Percentiles rank a stretch among this genome's conserved stretches.
Evolutionary conservation across 2,113 vertebrate species (phyloP).

Genomic region (Jacana jacana): DNA sequence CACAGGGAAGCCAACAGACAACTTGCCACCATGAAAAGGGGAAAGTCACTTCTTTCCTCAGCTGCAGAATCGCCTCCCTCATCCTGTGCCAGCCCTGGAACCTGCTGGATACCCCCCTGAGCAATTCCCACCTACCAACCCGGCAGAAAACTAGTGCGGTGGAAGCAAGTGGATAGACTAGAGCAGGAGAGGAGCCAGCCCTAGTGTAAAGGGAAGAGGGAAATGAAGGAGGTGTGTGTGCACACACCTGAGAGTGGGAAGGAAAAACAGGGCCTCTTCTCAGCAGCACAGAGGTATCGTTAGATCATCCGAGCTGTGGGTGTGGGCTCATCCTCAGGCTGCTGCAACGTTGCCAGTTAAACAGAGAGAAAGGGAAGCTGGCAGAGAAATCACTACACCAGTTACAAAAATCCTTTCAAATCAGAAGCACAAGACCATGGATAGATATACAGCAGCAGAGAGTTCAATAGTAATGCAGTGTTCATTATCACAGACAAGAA

Average conservation of each 20-base stretch:
- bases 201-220: not conserved
- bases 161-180: not conserved
- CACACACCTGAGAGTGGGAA: not conserved
- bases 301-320: not conserved
- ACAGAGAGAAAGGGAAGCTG: not conserved
- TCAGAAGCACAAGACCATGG: not conserved
- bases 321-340: not conserved
- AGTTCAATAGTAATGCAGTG: not conserved
- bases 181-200: not conserved
- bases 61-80: not conserved
- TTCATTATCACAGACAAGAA: not conserved
- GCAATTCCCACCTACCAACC: not conserved
- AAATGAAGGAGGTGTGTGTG: not conserved
- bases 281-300: accelerated
- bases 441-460: not conserved
- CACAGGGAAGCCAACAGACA: not conserved
- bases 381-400: not conserved
- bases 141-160: not conserved
- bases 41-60: not conserved
- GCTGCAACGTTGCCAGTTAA: not conserved
- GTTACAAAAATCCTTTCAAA: not conserved
- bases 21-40: not conserved
- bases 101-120: not conserved
- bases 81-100: not conserved
- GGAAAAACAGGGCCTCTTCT: not conserved